A percentile compares a stretch with the other conserved stretches of the same genome.
Evolutionary conservation across 1,140 invertebrate genomes (phyloP).

Genomic region (Teleopsis dalmanni): DNA sequence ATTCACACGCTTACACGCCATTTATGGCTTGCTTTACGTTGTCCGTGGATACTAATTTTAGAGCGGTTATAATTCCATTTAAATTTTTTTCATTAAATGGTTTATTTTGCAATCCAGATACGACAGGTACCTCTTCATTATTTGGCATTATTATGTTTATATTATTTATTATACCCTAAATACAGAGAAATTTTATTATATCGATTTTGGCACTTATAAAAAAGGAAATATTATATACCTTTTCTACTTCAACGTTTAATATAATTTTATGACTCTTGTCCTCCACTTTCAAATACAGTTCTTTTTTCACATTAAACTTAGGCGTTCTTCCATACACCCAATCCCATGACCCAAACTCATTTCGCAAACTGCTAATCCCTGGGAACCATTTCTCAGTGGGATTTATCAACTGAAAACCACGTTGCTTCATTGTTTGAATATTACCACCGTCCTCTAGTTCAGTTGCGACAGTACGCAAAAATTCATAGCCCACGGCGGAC

Average conservation of each 20-base stretch:
- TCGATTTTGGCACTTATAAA: not conserved
- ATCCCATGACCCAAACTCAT: constrained; percentile 70
- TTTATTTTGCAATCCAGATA: constrained; percentile 31
- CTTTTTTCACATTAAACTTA: constrained; percentile 60
- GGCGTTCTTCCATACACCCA: constrained; percentile 87
- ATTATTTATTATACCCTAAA: constrained; percentile 34
- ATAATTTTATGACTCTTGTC: constrained; percentile 30
- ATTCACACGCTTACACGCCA: constrained; percentile 23
- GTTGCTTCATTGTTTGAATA: constrained; percentile 58
- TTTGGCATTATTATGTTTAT: constrained; percentile 31
- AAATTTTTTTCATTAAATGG: constrained; percentile 37
- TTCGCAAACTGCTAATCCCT: constrained; percentile 59
- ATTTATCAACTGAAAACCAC: constrained; percentile 76
- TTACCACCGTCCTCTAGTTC: constrained; percentile 61
- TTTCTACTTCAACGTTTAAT: constrained; percentile 34
- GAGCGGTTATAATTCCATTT: constrained; percentile 32
- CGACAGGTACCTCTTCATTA: constrained; percentile 34
- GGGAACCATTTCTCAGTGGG: constrained; percentile 81
- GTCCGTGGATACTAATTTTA: constrained; percentile 34
- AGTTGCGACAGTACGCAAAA: constrained; percentile 61
- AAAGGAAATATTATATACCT: constrained; percentile 15
- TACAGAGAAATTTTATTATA: not conserved
- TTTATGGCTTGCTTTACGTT: constrained; percentile 43
- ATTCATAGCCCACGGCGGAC: constrained; percentile 72
- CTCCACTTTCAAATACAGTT: constrained; percentile 30